Base-by-base conservation (phyloP, 2,113 vertebrate genomes). In the Pseudorectes ferrugineus region DNA sequence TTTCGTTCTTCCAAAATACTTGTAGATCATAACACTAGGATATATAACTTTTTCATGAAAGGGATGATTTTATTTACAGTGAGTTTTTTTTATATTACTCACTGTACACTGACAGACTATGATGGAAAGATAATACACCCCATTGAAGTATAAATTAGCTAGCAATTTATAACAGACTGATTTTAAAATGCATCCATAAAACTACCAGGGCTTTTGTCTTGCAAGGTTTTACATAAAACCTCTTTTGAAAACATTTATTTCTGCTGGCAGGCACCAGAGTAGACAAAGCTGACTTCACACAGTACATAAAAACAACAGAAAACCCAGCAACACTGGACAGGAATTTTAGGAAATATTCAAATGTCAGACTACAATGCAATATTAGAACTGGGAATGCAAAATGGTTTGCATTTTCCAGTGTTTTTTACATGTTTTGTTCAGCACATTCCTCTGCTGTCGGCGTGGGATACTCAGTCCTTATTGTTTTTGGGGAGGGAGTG, bases 101-200 rank as follows among this genome's bases (percentile, higher is more conserved):
- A 68, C 74, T 78, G 9, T 62, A 62, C 3, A 57, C n/a, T 82
- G 84, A 78, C 66, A 92, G 81, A 79, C 45, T 79, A 18, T 42
- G 57, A 54, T 7, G 73, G 86, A 87, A 78, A 87, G 54, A 89
- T 65, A 72, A 85, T 54, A 75, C 8, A 35, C 3, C 24, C 20
- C 33, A 81, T 0, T 81, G 76, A 87, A 49, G 16, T 68, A 91
- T 78, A 91, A 91, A 95, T 93, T 92, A 78, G 26, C 61, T 52
- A 84, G 54, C 10, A 36, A 66, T 94, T 91, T 95, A 66, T 88
- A 87, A 76, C 12, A 38, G 73, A 21, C 40, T 52, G 42, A 20
- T 86, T 92, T 65, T 13, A 58, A 93, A 89, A 95, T 35, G 35
- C 36, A 85, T 52, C 68, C n/a, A 65, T 92, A 76, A 95, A 94